Evolutionary conservation across 2,113 vertebrate species (phyloP), one percentile per base, ranked within the genome.

Genomic region (Labrus mixtus): DNA sequence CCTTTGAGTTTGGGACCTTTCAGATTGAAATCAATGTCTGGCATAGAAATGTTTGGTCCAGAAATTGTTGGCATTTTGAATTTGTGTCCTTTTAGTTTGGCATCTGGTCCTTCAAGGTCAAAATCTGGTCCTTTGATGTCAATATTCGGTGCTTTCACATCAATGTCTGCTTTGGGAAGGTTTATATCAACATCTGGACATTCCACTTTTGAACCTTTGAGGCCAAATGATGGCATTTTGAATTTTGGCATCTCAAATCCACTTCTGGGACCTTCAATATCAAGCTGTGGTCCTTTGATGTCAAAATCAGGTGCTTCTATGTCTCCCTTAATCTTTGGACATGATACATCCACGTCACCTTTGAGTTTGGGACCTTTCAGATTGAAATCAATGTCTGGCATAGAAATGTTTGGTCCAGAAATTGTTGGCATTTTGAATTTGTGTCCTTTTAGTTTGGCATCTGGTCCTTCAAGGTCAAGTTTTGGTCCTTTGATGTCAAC

Each of bases 391-490:
- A 81, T 13, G 65, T 65, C 54, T 62, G 78, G 51, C 51, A 74
- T 74, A 1, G 68, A 54, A 2, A 45, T 45, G 2, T 72, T 29
- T 0, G 71, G 58, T 17, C 78, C 59, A 23, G 58, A 3, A 75
- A 16, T 56, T 0, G 4, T 23, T 59, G 82, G 70, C 68, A 87
- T 71, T 8, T 70, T 69, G 45, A 87, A 81, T 29, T 76, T 59
- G 79, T 39, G 29, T 33, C 29, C 29, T 33, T 33, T 33, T 6
- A 33, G 4, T 33, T 33, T 33, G 29, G n/a, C n/a, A n/a, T 76
- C 90, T 48, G 91, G 90, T 0, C 82, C 68, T 12, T 94, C 88
- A 53, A 93, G 8, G 0, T 93, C 77, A 57, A 88, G 0, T 0
- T 92, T 87, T 20, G 64, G 37, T n/a, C 70, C 91, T 62, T 62